Evolutionary conservation across 2,113 vertebrate genomes (phyloP), one percentile per base, ranked within the genome.

Genomic region (Chaetorhynchus papuensis): DNA sequence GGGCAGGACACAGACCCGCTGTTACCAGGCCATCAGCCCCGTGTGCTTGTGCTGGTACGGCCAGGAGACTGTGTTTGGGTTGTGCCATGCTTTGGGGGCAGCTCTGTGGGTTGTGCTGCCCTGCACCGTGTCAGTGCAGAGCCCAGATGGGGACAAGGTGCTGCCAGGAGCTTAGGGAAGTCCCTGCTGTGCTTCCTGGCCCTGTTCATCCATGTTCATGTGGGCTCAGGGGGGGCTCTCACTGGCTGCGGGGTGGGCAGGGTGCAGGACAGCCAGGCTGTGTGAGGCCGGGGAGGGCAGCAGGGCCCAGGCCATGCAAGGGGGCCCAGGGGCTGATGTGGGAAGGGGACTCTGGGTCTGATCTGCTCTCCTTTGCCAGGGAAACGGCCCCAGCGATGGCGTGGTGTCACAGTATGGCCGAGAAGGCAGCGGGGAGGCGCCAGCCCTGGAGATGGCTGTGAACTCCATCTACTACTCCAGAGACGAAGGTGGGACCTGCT

Each of bases 401-500:
- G 8, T 81, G 74, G 70, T 2, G 0, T 74, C 79, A 22, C 85
- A 70, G 31, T 4, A 28, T 14, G 33, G 66, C 54, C 11, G 87
- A 85, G 79, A 95, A 86, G 91, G 42, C 78, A 24, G 75, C 20
- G 49, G 21, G 69, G 90, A 96, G 23, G 27, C 24, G 0, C 70
- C 96, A 0, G 95, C 98, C 44, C 85, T 99, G 96, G 98, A 99
- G 97, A 99, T 99, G 99, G 98, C 99, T 2, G 99, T 99, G 95
- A 99, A 99, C 95, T 98, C 99, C 61, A 98, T 99, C 96, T 99
- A 99, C 95, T 99, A 97, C 96, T 98, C 99, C 10, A 98, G 98
- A 96, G 98, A 99, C 2, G 98, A 99, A 98, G 99, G 99, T 99
- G 97, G 72, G 91, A 21, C 27, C 41, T 61, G 47, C 45, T 0